phyloP scores from a whole-genome alignment of 2,888 invertebrate genomes.

The Aspidiotus destructor region DNA sequence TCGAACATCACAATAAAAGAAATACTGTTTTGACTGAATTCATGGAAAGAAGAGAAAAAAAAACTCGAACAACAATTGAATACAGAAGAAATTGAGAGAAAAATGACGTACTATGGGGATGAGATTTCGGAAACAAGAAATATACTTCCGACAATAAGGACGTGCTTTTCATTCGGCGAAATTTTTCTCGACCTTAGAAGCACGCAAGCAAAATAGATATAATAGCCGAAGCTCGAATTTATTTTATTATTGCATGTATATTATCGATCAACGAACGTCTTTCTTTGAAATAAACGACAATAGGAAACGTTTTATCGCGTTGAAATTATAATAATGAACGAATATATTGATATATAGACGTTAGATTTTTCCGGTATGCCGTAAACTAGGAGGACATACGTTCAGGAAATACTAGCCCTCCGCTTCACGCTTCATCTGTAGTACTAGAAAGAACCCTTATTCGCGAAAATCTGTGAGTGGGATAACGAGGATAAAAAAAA shows the following conservation, averaged over 20 bases:
- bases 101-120: not conserved
- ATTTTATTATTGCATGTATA: not conserved
- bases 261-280: not conserved
- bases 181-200: not conserved
- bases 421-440: conserved; percentile 9
- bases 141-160: not conserved
- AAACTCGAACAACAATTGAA: not conserved
- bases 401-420: conserved; percentile 9
- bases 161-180: not conserved
- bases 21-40: too few relatives aligned
- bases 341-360: conserved; percentile 16
- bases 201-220: not conserved
- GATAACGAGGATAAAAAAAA: conserved; percentile 4
- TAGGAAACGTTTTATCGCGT: conserved; percentile 16
- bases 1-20: too few relatives aligned
- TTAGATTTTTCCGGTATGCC: conserved; percentile 13
- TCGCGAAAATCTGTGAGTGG: not conserved
- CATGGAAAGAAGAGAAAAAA: not conserved
- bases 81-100: not conserved
- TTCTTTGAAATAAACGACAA: conserved; percentile 11
- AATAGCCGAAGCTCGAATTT: not conserved
- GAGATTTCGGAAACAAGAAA: conserved; percentile 10
- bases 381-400: not conserved
- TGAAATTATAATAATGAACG: conserved; percentile 16
- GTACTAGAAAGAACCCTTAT: not conserved